Conservation (phyloP, 2,888 invertebrate genomes). For the Tachina fera region DNA sequence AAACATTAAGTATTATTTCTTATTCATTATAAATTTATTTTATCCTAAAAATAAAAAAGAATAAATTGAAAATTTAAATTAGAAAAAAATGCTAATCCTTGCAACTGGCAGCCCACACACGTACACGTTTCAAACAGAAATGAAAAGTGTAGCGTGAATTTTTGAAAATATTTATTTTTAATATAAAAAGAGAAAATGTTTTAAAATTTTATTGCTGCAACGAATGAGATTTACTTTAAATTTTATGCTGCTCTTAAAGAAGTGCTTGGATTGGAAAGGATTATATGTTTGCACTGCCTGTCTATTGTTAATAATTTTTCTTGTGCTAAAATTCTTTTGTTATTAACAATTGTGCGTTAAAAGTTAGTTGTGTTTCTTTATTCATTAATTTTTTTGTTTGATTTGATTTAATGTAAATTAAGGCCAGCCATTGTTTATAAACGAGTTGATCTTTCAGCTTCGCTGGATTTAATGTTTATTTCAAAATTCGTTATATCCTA, state of each 20-base stretch:
- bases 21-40: background rate
- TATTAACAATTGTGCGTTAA: slow-evolving; percentile 63
- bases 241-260: slow-evolving; percentile 35
- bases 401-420: slow-evolving; percentile 55
- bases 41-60: background rate
- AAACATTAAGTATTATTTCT: background rate
- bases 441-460: slow-evolving; percentile 31
- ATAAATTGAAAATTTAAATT: slow-evolving; percentile 25
- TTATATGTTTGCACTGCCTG: slow-evolving; percentile 28
- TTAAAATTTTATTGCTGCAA: slow-evolving; percentile 63
- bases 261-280: slow-evolving; percentile 42
- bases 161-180: background rate
- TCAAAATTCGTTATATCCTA: slow-evolving; percentile 44
- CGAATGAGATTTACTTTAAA: slow-evolving; percentile 59
- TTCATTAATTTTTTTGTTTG: slow-evolving; percentile 1
- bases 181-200: slow-evolving; percentile 1
- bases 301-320: slow-evolving; percentile 47
- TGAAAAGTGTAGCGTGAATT: slow-evolving; percentile 2
- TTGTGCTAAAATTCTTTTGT: slow-evolving; percentile 65
- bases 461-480: background rate
- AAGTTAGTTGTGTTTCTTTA: slow-evolving; percentile 61
- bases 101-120: slow-evolving; percentile 64
- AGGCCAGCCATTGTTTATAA: slow-evolving; percentile 36
- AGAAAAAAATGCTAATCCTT: slow-evolving; percentile 57
- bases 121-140: slow-evolving; percentile 28